Percentiles rank a stretch among this genome's conserved stretches.
phyloP scores from a whole-genome alignment of 2,888 invertebrate species.

The Arctia plantaginis region DNA sequence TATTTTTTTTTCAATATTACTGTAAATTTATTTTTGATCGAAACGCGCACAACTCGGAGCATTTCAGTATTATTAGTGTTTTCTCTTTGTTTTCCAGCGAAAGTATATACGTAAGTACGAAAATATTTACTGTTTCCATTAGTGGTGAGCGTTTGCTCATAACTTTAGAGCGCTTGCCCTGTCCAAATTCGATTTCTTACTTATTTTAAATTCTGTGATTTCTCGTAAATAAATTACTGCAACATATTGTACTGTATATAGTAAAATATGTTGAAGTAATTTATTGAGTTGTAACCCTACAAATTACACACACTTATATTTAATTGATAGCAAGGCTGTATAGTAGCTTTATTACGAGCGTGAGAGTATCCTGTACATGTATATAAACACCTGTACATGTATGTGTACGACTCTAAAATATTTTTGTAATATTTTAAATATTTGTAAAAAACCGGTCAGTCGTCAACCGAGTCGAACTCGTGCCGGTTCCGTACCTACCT shows the following conservation, averaged over 20 bases:
- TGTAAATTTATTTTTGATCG: background rate
- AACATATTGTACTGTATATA: background rate
- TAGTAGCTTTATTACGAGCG: no score
- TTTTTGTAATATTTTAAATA: no score
- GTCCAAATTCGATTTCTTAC: background rate
- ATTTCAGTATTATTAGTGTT: background rate
- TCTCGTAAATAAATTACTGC: background rate
- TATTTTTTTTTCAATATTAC: background rate
- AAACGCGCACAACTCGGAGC: background rate
- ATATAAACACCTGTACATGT: no score
- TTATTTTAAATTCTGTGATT: background rate
- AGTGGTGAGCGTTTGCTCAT: background rate
- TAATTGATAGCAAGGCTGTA: no score
- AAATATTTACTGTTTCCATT: background rate
- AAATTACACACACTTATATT: no score
- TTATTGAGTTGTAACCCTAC: no score
- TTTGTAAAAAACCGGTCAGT: no score
- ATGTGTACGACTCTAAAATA: no score
- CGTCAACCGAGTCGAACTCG: no score
- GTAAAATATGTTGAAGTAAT: no score
- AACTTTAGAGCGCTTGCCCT: background rate
- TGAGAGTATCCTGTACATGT: no score
- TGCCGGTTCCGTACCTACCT: no score
- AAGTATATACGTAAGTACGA: background rate
- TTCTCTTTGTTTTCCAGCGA: background rate